Evolutionary conservation across 2,113 vertebrate genomes (phyloP), one percentile per base, ranked within the genome.

Genomic region (Dascyllus trimaculatus): DNA sequence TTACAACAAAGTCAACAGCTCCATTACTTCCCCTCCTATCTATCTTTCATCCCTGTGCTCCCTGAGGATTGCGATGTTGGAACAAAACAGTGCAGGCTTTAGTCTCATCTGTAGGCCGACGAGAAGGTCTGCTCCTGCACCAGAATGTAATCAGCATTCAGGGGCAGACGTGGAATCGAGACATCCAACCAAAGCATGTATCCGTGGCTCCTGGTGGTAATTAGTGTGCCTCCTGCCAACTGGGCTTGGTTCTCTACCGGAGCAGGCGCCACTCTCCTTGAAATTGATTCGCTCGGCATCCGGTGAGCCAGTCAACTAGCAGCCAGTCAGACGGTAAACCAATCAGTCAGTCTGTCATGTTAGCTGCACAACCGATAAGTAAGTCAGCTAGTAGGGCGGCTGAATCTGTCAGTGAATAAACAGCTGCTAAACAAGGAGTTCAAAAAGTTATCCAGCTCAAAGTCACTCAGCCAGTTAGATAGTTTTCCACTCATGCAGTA

Each of bases 1-100:
- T 91, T 89, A 91, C 82, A 90, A 89, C 82, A 79, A 89, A 91
- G 87, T 88, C 85, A 88, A 86, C 81, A 87, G 88, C 84, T 92
- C 81, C 80, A 88, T 88, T 87, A 84, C 78, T 81, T 73, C 71
- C 64, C 58, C 80, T 60, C 54, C 83, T 71, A 83, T 87, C 85
- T 82, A 61, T 84, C 81, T 89, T 87, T 78, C 83, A 85, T 84
- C 78, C 80, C 18, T 40, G 35, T 3, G 4, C 76, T 62, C 79
- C 82, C 81, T 63, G 72, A 84, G 78, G 78, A 88, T 74, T 65
- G 71, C 63, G 66, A 79, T 67, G 78, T 70, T 62, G 53, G 71
- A 86, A 88, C 77, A 82, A 78, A 86, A 85, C 69, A 81, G 59
- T 73, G 57, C 22, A 35, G 76, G 63, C 62, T 58, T 80, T 21